phyloP scores from a whole-genome alignment of 2,797 vertebrate species.

The Taenioides sp. region DNA sequence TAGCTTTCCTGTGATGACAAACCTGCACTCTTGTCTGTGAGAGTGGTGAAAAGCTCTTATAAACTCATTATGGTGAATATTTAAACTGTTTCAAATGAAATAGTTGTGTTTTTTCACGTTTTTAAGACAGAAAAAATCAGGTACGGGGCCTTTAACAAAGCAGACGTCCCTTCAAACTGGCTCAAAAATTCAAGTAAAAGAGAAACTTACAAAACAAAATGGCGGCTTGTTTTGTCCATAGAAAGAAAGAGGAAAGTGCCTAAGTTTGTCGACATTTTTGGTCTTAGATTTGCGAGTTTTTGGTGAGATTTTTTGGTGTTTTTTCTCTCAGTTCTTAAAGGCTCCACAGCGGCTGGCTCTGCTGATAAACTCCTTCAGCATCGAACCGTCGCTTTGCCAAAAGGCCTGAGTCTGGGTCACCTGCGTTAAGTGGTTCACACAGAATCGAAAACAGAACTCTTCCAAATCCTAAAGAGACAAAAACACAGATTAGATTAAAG shows the following conservation, averaged over 20 bases:
- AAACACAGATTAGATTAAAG: not conserved
- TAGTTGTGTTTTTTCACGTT: too few species aligned
- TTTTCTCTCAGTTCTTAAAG: conserved; percentile 88
- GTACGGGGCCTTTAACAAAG: too few species aligned
- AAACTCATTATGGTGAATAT: too few species aligned
- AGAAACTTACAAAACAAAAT: not conserved
- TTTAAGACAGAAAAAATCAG: too few species aligned
- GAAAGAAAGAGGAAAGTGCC: not conserved
- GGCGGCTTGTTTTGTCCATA: not conserved
- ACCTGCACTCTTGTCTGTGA: too few species aligned
- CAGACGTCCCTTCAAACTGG: not conserved
- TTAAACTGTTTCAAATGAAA: too few species aligned
- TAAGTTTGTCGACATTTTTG: not conserved
- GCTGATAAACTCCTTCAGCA: conserved; percentile 95
- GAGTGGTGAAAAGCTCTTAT: too few species aligned
- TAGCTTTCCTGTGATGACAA: too few species aligned
- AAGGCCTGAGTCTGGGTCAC: conserved; percentile 93
- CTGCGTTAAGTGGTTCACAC: conserved; percentile 93
- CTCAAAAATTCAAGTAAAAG: not conserved
- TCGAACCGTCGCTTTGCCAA: conserved; percentile 91
- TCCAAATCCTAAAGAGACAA: conserved; percentile 86
- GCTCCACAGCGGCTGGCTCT: conserved; percentile 93
- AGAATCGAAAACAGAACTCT: conserved; percentile 97
- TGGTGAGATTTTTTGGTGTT: not conserved
- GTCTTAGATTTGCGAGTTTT: not conserved